phyloP scores from a whole-genome alignment of 2,113 vertebrate species.

The Lamprotornis superbus region DNA sequence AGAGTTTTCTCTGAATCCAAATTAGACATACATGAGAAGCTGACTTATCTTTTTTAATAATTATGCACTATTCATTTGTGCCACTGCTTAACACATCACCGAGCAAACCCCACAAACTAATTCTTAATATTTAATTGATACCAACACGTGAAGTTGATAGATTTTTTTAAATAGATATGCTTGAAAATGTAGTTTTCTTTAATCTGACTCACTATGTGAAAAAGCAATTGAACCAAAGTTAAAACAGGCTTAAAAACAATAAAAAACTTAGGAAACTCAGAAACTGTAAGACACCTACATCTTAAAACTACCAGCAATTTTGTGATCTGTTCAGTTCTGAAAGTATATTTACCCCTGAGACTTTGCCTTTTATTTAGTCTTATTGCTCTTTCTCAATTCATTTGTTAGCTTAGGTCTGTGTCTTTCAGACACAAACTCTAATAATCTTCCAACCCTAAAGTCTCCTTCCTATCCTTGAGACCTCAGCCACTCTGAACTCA shows the following conservation, averaged over 20 bases:
- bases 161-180: background rate
- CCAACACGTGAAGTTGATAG: background rate
- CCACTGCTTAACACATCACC: background rate
- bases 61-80: background rate
- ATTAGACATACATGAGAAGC: background rate
- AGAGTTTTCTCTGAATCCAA: background rate
- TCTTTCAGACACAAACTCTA: background rate
- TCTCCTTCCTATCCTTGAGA: background rate
- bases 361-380: background rate
- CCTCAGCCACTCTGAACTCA: background rate
- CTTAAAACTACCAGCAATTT: background rate
- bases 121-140: conserved; percentile 16
- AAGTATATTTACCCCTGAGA: background rate
- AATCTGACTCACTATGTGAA: background rate
- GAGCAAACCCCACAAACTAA: background rate
- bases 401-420: background rate
- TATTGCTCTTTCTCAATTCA: background rate
- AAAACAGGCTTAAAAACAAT: background rate
- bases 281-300: background rate
- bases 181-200: background rate
- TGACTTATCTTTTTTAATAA: background rate
- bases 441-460: background rate
- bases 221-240: conserved; percentile 16
- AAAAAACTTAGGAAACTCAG: background rate
- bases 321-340: background rate